Conservation (phyloP, 2,888 invertebrate species). For the Drosophila hamatofila region DNA sequence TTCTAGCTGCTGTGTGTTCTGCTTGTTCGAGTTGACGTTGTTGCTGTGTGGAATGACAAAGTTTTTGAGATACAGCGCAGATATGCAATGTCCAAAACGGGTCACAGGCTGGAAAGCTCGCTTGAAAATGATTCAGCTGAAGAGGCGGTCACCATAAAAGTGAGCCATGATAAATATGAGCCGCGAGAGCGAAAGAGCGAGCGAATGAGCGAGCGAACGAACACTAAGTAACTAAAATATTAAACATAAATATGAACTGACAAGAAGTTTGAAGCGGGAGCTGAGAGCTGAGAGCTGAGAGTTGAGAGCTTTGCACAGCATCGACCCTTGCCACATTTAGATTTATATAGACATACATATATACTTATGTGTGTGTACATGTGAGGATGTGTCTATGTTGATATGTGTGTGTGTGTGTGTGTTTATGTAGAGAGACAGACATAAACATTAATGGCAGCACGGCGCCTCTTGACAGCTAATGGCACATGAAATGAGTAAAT, state of each 20-base stretch:
- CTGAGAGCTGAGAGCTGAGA: conserved; percentile 1
- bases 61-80: conserved; percentile 62
- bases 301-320: background rate
- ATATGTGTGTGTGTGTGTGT: background rate
- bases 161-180: conserved; percentile 64
- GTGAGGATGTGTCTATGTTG: background rate
- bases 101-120: conserved; percentile 45
- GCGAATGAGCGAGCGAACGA: conserved; percentile 12
- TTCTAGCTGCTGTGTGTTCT: conserved; percentile 8
- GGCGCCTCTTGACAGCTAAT: conserved; percentile 71
- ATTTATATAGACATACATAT: background rate
- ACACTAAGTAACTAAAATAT: conserved; percentile 40
- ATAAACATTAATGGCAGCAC: conserved; percentile 43
- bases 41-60: conserved; percentile 41
- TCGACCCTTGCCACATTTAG: conserved; percentile 10
- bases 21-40: conserved; percentile 8
- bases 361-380: background rate
- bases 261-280: conserved; percentile 23
- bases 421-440: background rate
- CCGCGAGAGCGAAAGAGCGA: too few species aligned
- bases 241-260: conserved; percentile 69
- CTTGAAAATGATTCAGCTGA: conserved; percentile 23
- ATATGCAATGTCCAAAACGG: conserved; percentile 64
- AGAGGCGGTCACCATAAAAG: conserved; percentile 58
- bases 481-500: conserved; percentile 81